These are phyloP conservation scores for Sinosuthora webbiana DNA, from an alignment of 2,113 vertebrate species.

Conservation along the genomic window DNA sequence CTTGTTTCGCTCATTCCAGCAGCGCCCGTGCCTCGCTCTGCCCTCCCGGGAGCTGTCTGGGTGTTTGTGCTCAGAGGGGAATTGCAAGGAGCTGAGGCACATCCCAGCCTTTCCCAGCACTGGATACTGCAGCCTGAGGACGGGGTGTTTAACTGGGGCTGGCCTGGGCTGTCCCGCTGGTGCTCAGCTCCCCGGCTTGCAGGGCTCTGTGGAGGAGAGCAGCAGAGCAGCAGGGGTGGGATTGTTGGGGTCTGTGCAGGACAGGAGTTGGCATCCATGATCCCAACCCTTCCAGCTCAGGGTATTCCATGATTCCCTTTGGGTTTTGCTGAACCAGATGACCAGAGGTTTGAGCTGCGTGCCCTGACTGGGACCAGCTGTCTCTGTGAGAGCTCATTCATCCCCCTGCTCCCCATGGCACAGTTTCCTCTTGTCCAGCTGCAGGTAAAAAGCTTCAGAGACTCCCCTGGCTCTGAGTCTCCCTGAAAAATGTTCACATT, in stretches of 20 bases:
- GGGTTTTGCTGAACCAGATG: not conserved
- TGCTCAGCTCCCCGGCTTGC: rapidly evolving
- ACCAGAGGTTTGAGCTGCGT: not conserved
- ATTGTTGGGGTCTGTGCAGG: not conserved
- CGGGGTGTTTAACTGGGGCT: not conserved
- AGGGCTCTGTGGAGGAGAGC: not conserved
- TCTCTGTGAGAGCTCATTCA: not conserved
- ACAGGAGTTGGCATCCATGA: not conserved
- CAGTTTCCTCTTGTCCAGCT: not conserved
- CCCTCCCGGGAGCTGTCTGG: not conserved
- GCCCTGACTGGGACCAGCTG: not conserved
- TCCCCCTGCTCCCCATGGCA: not conserved
- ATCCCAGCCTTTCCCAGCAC: not conserved
- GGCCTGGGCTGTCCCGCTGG: not conserved
- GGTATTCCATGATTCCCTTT: not conserved
- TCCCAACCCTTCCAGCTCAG: not conserved
- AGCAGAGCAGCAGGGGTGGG: not conserved
- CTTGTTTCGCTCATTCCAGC: not conserved
- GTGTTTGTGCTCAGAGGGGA: not conserved
- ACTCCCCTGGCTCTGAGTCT: not conserved
- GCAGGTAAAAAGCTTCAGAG: not conserved
- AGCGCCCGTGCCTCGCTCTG: rapidly evolving
- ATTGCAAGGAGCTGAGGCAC: not conserved
- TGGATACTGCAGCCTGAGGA: not conserved
- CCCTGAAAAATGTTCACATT: not conserved